Evolutionary conservation across 2,888 invertebrate genomes (phyloP), one percentile per base, ranked within the genome.

Genomic region (Odontothrips loti): DNA sequence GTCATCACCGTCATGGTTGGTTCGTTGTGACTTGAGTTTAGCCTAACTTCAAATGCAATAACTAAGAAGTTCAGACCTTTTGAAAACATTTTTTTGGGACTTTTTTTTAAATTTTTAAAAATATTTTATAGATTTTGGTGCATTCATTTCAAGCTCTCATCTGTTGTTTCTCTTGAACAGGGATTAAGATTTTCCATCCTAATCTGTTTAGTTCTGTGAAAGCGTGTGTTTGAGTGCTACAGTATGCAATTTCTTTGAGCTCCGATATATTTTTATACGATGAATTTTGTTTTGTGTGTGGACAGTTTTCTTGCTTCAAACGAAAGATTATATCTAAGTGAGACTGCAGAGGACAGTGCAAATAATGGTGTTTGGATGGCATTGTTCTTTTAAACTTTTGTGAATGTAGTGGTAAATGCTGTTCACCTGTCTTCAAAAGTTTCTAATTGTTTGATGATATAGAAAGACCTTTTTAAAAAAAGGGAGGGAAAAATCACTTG

Each of bases 191-290:
- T 58, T 58, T 58, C 6, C 58, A 58, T 17, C 34, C 34, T 6
- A 43, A 43, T 6, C 34, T 43, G 34, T 43, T 4, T 43, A 4
- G 2, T 43, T 43, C 6, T 43, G 34, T 43, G 6, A 43, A 43
- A 6, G 3, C 3, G 34, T 43, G 34, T 43, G 34, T 58, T 17
- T 58, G 58, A 58, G 15, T n/a, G 6, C 58, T n/a, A 15, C 17
- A 58, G 17, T 58, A 15, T 8, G 6, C 58, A 58, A 20, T 17
- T 6, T 58, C 17, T 58, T 58, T 58, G 58, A 10, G 58, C 58
- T 58, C 17, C 23, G n/a, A 11, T 68, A 68, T 75, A 75, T 23
- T 75, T 75, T 75, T 75, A 75, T 75, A 75, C 27, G 17, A 58
- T 58, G 15, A n/a, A n/a, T n/a, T 58, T 58, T 58, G 6, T 11